These are phyloP conservation scores for Petromus typicus DNA, from an alignment of 2,113 vertebrate genomes.

Conservation along the genomic window DNA sequence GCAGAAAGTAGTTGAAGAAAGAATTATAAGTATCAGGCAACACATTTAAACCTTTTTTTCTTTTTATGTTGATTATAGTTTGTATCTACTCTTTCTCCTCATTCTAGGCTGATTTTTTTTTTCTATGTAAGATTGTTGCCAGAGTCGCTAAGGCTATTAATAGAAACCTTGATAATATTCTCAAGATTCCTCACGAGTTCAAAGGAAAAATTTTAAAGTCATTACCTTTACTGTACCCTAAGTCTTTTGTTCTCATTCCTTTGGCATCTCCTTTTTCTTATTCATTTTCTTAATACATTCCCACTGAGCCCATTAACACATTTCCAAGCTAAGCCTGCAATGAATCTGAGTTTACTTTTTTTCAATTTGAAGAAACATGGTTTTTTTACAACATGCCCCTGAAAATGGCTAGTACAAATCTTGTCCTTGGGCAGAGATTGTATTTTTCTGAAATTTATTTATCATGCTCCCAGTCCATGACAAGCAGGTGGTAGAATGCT, in stretches of 20 bases:
- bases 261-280: background rate
- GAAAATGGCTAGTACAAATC: slow-evolving; percentile 7
- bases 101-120: background rate
- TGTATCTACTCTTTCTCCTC: background rate
- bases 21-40: background rate
- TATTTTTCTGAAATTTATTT: slow-evolving; percentile 28
- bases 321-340: background rate
- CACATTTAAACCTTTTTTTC: background rate
- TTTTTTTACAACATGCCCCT: background rate
- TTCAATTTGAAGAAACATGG: slow-evolving; percentile 15
- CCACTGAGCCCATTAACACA: background rate
- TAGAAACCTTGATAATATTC: background rate
- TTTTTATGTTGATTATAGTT: background rate
- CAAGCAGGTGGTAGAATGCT: background rate
- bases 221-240: too few species aligned
- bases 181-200: background rate
- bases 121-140: background rate
- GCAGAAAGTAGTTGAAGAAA: background rate
- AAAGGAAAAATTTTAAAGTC: background rate
- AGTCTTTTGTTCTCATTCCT: background rate
- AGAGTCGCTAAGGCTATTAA: background rate
- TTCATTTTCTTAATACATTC: slow-evolving; percentile 11
- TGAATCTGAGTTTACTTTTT: slow-evolving; percentile 31
- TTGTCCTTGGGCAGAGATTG: background rate
- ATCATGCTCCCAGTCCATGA: background rate